Evolutionary conservation across 2,113 vertebrate species (phyloP).

Genomic region (Paradisaea rubra): DNA sequence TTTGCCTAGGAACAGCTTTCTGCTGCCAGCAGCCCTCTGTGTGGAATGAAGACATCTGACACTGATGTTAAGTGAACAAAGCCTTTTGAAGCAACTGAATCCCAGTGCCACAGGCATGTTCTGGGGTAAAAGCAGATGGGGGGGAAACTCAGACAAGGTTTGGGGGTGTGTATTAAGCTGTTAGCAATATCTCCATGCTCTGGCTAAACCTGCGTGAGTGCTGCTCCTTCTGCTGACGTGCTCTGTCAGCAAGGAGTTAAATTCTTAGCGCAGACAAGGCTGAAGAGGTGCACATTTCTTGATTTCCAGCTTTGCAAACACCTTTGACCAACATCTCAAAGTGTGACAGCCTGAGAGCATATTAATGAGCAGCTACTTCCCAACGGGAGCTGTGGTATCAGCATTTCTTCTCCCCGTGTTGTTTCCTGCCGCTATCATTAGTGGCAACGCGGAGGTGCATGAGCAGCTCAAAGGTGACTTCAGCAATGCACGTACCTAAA

Average conservation of each 20-base stretch:
- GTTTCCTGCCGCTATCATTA: neutral
- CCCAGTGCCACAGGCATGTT: neutral
- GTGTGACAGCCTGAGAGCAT: neutral
- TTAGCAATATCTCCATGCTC: neutral
- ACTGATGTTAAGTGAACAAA: neutral
- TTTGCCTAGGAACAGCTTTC: neutral
- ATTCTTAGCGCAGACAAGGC: neutral
- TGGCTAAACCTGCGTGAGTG: neutral
- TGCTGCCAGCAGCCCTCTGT: neutral
- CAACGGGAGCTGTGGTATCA: neutral
- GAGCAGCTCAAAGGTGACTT: neutral
- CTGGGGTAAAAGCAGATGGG: neutral
- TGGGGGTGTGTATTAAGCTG: neutral
- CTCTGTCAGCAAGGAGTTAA: neutral
- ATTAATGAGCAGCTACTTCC: constrained; percentile 1
- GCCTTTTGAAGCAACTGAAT: neutral
- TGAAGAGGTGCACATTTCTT: neutral
- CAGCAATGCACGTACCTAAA: neutral
- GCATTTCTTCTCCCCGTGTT: neutral
- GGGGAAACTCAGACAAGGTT: rapidly evolving
- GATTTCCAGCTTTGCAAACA: constrained; percentile 16
- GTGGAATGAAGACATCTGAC: neutral
- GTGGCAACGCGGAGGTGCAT: neutral
- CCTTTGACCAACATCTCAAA: constrained; percentile 9
- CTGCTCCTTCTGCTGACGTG: neutral